Evolutionary conservation across 2,797 vertebrate genomes (phyloP), one percentile per base, ranked within the genome.

Genomic region (Channa striata): DNA sequence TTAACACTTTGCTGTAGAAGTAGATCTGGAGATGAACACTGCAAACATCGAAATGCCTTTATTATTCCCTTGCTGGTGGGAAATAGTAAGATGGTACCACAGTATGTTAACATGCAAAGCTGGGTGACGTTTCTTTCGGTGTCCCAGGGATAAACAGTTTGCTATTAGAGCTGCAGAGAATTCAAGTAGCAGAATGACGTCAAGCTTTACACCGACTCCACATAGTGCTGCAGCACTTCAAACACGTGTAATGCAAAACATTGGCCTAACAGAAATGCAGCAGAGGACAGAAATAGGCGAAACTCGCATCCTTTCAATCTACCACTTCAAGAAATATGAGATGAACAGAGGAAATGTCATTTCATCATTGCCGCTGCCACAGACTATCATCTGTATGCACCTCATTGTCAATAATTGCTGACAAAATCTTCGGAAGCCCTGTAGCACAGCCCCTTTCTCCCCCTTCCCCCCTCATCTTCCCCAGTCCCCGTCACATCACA

Each of bases 361-460:
- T 77, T 78, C 69, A 67, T 74, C 77, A 62, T 43, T 58, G 48
- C 74, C 23, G 16, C 71, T 37, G 76, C 75, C 68, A 57, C 58
- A 42, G 72, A 51, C 51, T 13, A 70, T 71, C 8, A 5, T 42
- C 64, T 77, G 42, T n/a, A 71, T 61, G 63, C 77, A 69, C 71
- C 64, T 82, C 77, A 78, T 72, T 75, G 70, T 75, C 68, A 89
- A 87, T 90, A 87, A 89, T 83, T 87, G 81, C 82, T 85, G 87
- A 89, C 72, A 82, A 81, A 83, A 82, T 76, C 58, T 54, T 37
- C 23, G 54, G 67, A 65, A 60, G 69, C 69, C 67, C 79, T 21
- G 16, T 61, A 74, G 78, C 44, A 40, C 17, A 68, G 14, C 47
- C 30, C 49, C 39, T 30, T 17, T 19, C 19, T 43, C 57, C 13